These are phyloP conservation scores for Papilio aristodemus DNA, from an alignment of 1,140 invertebrate genomes.

Conservation along the genomic window DNA sequence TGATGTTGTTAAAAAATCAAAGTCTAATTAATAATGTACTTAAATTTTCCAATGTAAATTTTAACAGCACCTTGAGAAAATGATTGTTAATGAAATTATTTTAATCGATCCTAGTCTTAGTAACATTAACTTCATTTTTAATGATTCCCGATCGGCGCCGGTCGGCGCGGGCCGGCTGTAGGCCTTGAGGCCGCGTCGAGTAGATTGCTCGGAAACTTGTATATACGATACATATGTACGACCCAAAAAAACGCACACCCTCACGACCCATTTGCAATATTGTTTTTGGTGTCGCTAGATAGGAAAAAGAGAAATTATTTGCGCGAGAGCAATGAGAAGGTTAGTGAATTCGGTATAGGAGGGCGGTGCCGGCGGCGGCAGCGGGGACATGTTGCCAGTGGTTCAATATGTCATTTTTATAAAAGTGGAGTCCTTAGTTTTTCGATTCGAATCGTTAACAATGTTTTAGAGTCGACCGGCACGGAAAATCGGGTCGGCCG, in stretches of 20 bases:
- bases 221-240: constrained; percentile 50
- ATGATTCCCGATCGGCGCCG: constrained; percentile 49
- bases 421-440: constrained; percentile 42
- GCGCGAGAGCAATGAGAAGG: constrained; percentile 74
- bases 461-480: constrained; percentile 40
- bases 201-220: constrained; percentile 52
- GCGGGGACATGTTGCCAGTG: constrained; percentile 55
- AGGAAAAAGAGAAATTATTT: constrained; percentile 64
- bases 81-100: constrained; percentile 74
- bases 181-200: not conserved
- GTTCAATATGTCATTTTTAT: constrained; percentile 62
- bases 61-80: constrained; percentile 71
- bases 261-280: constrained; percentile 48
- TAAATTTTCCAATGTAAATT: constrained; percentile 79
- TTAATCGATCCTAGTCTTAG: constrained; percentile 79
- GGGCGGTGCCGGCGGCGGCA: constrained; percentile 44
- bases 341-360: constrained; percentile 75
- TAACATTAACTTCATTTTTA: constrained; percentile 71
- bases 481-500: constrained; percentile 38
- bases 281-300: constrained; percentile 61
- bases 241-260: constrained; percentile 60
- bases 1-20: constrained; percentile 79
- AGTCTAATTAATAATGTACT: constrained; percentile 79
- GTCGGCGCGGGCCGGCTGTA: no score
- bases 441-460: constrained; percentile 39